phyloP scores from a whole-genome alignment of 2,797 vertebrate species.

The Dryobates pubescens region DNA sequence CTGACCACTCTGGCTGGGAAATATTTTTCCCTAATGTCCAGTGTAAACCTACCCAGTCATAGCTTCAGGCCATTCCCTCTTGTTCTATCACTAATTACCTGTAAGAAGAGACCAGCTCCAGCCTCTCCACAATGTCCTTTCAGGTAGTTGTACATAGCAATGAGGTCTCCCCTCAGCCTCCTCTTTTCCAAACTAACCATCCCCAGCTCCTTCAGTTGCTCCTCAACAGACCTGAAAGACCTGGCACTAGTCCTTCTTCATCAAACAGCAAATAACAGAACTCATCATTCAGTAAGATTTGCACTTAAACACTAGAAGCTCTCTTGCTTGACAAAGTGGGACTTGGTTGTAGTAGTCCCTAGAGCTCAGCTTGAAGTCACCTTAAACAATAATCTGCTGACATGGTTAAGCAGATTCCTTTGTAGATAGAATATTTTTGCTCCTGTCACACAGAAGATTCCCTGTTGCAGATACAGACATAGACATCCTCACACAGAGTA shows the following conservation, averaged over 20 bases:
- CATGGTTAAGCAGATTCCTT: not conserved
- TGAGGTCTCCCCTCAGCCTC: too few species aligned
- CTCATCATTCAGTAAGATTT: not conserved
- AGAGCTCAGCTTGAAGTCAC: not conserved
- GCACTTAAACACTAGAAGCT: not conserved
- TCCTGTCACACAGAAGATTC: rapidly evolving
- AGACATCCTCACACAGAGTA: not conserved
- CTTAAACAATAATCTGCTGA: not conserved
- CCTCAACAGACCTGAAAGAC: not conserved
- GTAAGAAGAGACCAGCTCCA: too few species aligned
- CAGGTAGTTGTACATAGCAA: too few species aligned
- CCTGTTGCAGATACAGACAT: rapidly evolving
- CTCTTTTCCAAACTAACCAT: too few species aligned
- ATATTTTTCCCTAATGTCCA: too few species aligned
- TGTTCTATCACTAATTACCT: too few species aligned
- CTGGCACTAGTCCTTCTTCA: not conserved
- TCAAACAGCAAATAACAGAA: not conserved
- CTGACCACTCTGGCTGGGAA: too few species aligned
- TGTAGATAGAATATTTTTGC: too few species aligned
- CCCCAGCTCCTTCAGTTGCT: too few species aligned
- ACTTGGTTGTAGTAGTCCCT: not conserved
- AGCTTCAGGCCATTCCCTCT: too few species aligned
- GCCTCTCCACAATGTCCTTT: too few species aligned
- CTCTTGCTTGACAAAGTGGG: not conserved
- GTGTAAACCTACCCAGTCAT: too few species aligned